Evolutionary conservation across 2,888 invertebrate genomes (phyloP).

Genomic region (Portevinia maculata): DNA sequence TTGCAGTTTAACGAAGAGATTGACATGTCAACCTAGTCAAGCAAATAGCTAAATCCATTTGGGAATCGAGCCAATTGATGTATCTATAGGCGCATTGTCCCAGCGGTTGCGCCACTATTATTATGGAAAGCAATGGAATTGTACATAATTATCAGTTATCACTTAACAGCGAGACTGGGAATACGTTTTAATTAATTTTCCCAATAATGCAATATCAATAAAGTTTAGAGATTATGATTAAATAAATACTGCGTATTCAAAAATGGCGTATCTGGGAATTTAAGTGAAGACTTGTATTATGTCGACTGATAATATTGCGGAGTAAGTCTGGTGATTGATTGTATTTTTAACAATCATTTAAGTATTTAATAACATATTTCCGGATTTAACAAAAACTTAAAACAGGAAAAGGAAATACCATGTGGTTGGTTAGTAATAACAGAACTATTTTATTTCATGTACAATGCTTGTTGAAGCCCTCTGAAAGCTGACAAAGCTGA

Average conservation of each 20-base stretch:
- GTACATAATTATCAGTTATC: not conserved
- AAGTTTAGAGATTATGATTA: not conserved
- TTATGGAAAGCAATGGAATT: not conserved
- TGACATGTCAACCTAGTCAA: constrained; percentile 23
- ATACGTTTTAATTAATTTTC: constrained; percentile 1
- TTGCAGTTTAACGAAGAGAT: constrained; percentile 35
- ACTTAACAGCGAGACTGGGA: not conserved
- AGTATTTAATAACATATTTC: too few species aligned
- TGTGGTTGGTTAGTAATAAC: too few species aligned
- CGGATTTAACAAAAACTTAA: too few species aligned
- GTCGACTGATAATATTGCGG: too few species aligned
- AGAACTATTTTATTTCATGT: too few species aligned
- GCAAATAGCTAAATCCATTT: constrained; percentile 9
- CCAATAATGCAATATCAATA: not conserved
- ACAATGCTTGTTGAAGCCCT: too few species aligned
- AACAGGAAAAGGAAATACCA: too few species aligned
- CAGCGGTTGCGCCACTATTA: not conserved
- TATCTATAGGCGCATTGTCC: not conserved
- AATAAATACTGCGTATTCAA: not conserved
- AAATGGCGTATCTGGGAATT: not conserved
- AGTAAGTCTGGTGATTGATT: too few species aligned
- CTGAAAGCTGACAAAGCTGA: too few species aligned
- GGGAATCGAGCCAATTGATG: constrained; percentile 16
- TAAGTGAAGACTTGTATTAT: too few species aligned
- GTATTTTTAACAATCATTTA: too few species aligned